Base-by-base conservation (phyloP, 1,140 invertebrate species). In the Globodera rostochiensis region DNA sequence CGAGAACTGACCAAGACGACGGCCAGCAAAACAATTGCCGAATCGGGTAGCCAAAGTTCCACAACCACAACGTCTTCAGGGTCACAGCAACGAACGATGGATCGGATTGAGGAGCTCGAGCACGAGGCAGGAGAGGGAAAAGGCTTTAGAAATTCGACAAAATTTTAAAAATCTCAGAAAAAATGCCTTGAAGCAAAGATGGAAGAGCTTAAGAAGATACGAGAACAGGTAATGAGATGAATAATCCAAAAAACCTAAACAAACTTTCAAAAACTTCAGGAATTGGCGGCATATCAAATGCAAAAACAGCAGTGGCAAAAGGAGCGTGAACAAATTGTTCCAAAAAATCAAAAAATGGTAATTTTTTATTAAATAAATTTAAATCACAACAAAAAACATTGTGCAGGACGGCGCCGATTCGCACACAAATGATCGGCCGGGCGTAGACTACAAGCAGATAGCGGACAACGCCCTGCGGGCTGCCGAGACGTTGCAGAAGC, bases 401-500 rank as follows among this genome's bases (percentile, higher is more conserved):
- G 67, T 70, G 67, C 67, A 21, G n/a, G 9, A 4, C 21, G 25
- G 64, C 36, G 45, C 25, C 25, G 46, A 6, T 50, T 25, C 25
- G 69, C 64, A 66, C 60, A 66, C 60, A 13, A 66, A 36, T 36
- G 36, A 45, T 73, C 77, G n/a, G 73, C 74, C 25, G 82, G 81
- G 13, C 49, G 49, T 69, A 49, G 70, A 78, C 60, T 53, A 64
- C 49, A 64, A 84, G 45, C 36, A 71, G 70, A 87, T 89, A 8
- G 84, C 82, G 19, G 84, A 84, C 74, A 82, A 87, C 45, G 88
- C 89, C 5, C 73, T 88, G 60, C 81, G 75, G 6, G 85, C 88
- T 21, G 87, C 87, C 6, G 88, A 89, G 80, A 64, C 81, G 21
- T 84, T 90, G 47, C 88, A 87, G 49, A 79, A 83, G 15, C 88